Conservation (phyloP, 1,140 invertebrate genomes). For the Caenorhabditis elegans region DNA sequence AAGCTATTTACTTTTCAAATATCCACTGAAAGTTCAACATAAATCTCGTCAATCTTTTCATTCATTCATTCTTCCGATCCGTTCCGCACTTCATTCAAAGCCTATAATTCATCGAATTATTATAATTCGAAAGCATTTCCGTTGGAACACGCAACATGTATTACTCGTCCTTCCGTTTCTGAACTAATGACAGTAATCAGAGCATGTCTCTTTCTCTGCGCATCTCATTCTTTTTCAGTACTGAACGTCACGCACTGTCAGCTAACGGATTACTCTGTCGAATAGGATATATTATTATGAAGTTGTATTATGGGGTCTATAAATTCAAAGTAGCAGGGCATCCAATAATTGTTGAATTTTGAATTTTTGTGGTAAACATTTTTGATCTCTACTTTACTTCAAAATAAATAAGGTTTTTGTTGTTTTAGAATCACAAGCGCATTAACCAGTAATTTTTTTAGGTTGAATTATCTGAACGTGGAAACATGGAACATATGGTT, state of each 20-base stretch:
- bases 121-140: conserved; percentile 14
- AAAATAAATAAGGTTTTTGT: too few relatives aligned
- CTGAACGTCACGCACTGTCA: background rate
- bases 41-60: background rate
- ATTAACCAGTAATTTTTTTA: too few relatives aligned
- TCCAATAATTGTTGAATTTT: too few relatives aligned
- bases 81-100: background rate
- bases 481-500: too few relatives aligned
- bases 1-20: too few relatives aligned
- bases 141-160: conserved; percentile 15
- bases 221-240: background rate
- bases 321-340: too few relatives aligned
- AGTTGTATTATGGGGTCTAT: too few relatives aligned
- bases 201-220: background rate
- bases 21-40: background rate
- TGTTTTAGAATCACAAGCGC: too few relatives aligned
- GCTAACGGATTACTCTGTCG: conserved; percentile 26
- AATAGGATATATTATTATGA: conserved; percentile 11
- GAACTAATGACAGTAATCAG: conserved; percentile 17
- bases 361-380: too few relatives aligned
- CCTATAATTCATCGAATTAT: background rate
- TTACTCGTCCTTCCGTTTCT: background rate
- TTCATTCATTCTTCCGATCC: background rate
- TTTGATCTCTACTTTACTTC: too few relatives aligned
- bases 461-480: too few relatives aligned